phyloP scores from a whole-genome alignment of 2,888 invertebrate species.

The Lordiphosa fenestrarum region DNA sequence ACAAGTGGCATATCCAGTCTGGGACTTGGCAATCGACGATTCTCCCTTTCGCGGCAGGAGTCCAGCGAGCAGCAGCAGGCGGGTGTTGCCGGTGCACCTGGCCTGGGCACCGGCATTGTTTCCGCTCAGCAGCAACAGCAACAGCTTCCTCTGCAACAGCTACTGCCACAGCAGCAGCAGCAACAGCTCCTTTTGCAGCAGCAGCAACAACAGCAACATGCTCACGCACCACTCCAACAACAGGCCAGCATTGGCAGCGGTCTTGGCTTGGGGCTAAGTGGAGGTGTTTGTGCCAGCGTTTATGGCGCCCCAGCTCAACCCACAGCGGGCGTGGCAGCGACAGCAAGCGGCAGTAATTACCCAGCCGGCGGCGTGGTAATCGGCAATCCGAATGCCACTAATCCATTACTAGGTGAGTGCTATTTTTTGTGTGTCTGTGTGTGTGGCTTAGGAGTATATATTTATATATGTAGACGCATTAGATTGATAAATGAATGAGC shows the following conservation, averaged over 20 bases:
- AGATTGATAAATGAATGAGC: constrained; percentile 21
- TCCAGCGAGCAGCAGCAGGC: constrained; percentile 81
- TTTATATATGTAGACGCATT: not conserved
- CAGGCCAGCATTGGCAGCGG: constrained; percentile 60
- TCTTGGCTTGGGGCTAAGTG: constrained; percentile 27
- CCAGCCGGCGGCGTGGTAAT: constrained; percentile 75
- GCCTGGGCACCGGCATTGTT: constrained; percentile 21
- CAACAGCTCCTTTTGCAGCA: constrained; percentile 41
- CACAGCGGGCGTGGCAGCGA: constrained; percentile 44
- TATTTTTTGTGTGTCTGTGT: not conserved
- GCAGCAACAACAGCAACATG: constrained; percentile 38
- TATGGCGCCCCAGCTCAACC: constrained; percentile 62
- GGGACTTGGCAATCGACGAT: constrained; percentile 88
- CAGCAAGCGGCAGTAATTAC: constrained; percentile 51
- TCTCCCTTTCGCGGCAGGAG: constrained; percentile 86
- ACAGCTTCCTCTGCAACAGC: constrained; percentile 22
- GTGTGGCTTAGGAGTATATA: no score
- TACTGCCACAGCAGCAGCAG: constrained; percentile 37
- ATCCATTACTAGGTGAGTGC: constrained; percentile 76
- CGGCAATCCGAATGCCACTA: constrained; percentile 76
- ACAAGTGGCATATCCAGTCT: constrained; percentile 92
- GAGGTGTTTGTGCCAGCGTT: constrained; percentile 25
- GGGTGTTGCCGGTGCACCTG: constrained; percentile 15
- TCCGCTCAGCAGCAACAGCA: constrained; percentile 25
- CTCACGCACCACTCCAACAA: constrained; percentile 55